Evolutionary conservation across 2,113 vertebrate species (phyloP), one percentile per base, ranked within the genome.

Genomic region (Brienomyrus brachyistius): DNA sequence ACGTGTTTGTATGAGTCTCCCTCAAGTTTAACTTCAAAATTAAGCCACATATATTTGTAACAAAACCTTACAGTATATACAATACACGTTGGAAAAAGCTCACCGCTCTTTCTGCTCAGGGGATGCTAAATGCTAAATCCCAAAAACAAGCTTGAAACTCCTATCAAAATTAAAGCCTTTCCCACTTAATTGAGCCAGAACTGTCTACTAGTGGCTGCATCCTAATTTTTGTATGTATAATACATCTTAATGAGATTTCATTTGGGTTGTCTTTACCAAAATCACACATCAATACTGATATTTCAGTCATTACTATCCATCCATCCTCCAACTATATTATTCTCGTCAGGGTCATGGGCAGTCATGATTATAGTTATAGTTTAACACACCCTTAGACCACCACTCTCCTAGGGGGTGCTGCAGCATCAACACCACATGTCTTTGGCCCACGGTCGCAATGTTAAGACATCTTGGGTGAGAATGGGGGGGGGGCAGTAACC

Each of bases 21-120:
- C 15, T 82, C 13, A 52, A 35, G 47, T 15, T 52, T 15, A 62
- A 56, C n/a, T 56, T 45, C 47, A 9, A 87, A 77, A 45, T 35
- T n/a, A 23, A 10, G 62, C 27, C 27, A 43, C 83, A 51, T 45
- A 87, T 4, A 70, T 52, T 45, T 87, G 43, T 88, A 88, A 56
- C 66, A 88, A 62, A 87, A 77, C 54, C 62, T 40, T 90, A 90
- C 85, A 88, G 66, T 88, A 90, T 90, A 17, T 90, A 54, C 74
- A 80, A 13, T 19, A 80, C 74, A 80, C 5, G 2, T 40, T 40
- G 35, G 74, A 17, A 17, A 80, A 43, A 43, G 31, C 13, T 40
- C 17, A 0, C 74, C 70, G 19, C 15, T 43, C 70, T 1, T 17
- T 80, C 74, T 80, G 74, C 15, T 80, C 74, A 80, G 35, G 74